Percentiles rank a stretch among this genome's conserved stretches.
phyloP scores from a whole-genome alignment of 2,113 vertebrate species.

The Australoheros scitulus region DNA sequence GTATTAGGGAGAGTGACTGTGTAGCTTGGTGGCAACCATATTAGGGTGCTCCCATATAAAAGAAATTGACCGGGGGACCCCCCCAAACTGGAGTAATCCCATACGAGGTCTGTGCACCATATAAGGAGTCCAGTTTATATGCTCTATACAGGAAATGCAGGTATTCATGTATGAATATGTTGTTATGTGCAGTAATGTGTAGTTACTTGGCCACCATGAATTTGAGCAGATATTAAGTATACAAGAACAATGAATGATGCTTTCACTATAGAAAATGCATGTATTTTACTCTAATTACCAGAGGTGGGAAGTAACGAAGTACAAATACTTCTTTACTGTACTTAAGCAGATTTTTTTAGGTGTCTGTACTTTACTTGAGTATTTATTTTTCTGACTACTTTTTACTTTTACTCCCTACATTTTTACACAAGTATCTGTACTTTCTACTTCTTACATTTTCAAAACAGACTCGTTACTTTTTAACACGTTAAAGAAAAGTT shows the following conservation, averaged over 20 bases:
- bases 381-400: no score
- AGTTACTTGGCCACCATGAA: not conserved
- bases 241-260: not conserved
- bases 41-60: conserved; percentile 65
- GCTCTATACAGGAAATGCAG: not conserved
- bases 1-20: conserved; percentile 22
- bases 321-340: no score
- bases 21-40: conserved; percentile 38
- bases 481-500: no score
- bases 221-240: no score
- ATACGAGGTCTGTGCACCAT: not conserved
- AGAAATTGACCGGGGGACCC: conserved; percentile 64
- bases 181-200: not conserved
- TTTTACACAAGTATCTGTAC: no score
- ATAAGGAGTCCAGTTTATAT: conserved; percentile 5
- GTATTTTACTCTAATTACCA: not conserved
- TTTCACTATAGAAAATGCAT: not conserved
- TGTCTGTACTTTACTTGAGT: no score
- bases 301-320: no score
- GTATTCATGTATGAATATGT: not conserved
- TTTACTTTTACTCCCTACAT: no score
- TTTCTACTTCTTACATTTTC: no score
- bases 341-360: no score
- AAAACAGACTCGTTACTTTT: no score
- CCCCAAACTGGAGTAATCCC: conserved; percentile 42